Evolutionary conservation across 1,140 invertebrate genomes (phyloP).

Genomic region (Zaprionus kolodkinae): DNA sequence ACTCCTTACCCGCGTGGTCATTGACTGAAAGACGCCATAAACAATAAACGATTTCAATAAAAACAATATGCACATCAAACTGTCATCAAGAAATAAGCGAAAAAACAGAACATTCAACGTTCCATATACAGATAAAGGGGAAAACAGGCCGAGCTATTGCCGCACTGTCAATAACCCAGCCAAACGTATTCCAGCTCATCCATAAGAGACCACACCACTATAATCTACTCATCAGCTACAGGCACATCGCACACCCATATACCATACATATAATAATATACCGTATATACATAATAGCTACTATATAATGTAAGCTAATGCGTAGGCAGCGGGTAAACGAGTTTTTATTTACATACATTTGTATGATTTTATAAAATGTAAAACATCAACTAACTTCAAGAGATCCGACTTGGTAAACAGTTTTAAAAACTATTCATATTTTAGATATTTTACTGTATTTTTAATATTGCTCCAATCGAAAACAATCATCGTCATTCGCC

Average conservation of each 20-base stretch:
- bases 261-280: slow-evolving; percentile 13
- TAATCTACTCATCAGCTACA: slow-evolving; percentile 17
- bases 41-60: slow-evolving; percentile 59
- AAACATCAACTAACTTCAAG: background rate
- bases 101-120: slow-evolving; percentile 61
- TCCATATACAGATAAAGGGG: slow-evolving; percentile 49
- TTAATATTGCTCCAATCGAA: slow-evolving; percentile 1
- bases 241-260: slow-evolving; percentile 17
- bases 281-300: slow-evolving; percentile 30
- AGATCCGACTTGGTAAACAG: slow-evolving; percentile 9
- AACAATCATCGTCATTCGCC: slow-evolving; percentile 31
- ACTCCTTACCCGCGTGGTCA: slow-evolving; percentile 87
- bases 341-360: slow-evolving; percentile 51
- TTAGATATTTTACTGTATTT: slow-evolving; percentile 6
- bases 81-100: slow-evolving; percentile 51
- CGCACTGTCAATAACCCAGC: slow-evolving; percentile 51
- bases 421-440: background rate
- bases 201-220: slow-evolving; percentile 11
- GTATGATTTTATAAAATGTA: slow-evolving; percentile 42
- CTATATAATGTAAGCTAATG: slow-evolving; percentile 55
- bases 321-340: slow-evolving; percentile 56
- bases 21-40: slow-evolving; percentile 85
- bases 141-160: slow-evolving; percentile 26
- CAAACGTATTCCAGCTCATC: slow-evolving; percentile 75
- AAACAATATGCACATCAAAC: slow-evolving; percentile 41